A percentile compares a stretch with the other conserved stretches of the same genome.
Conservation (phyloP, 2,797 vertebrate species). For the Telmatherina bonti region DNA sequence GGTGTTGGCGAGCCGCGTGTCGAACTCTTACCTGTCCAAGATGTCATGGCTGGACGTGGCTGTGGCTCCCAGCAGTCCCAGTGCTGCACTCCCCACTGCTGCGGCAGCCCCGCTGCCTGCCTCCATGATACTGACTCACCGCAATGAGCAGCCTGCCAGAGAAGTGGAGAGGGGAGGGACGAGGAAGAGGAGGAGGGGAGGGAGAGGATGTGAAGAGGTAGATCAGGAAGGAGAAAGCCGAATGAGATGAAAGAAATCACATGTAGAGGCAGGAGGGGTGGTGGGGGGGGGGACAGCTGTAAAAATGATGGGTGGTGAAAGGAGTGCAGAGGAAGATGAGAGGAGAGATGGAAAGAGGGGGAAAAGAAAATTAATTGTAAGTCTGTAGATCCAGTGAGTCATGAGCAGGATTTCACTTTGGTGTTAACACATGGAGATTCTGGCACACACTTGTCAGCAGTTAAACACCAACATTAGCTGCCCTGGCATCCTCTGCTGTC, state of each 20-base stretch:
- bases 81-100: slow-evolving; percentile 83
- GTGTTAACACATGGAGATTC: slow-evolving; percentile 52
- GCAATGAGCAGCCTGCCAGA: slow-evolving; percentile 83
- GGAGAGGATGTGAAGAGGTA: slow-evolving; percentile 59
- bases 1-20: slow-evolving; percentile 15
- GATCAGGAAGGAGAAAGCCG: slow-evolving; percentile 64
- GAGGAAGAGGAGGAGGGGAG: slow-evolving; percentile 19
- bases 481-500: slow-evolving; percentile 6
- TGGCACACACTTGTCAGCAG: slow-evolving; percentile 39
- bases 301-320: slow-evolving; percentile 14
- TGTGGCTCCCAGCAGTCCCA: slow-evolving; percentile 83
- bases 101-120: slow-evolving; percentile 86
- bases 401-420: slow-evolving; percentile 33
- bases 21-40: slow-evolving; percentile 82
- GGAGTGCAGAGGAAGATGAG: slow-evolving; percentile 27
- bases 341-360: background rate
- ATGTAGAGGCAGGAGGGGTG: slow-evolving; percentile 50
- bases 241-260: slow-evolving; percentile 60
- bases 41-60: slow-evolving; percentile 84
- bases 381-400: slow-evolving; percentile 51
- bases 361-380: slow-evolving; percentile 49
- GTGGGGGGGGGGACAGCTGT: slow-evolving; percentile 30
- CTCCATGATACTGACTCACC: slow-evolving; percentile 90
- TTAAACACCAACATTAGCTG: slow-evolving; percentile 33
- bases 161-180: slow-evolving; percentile 47